Evolutionary conservation across 2,113 vertebrate species (phyloP).

Genomic region (Sander lucioperca): DNA sequence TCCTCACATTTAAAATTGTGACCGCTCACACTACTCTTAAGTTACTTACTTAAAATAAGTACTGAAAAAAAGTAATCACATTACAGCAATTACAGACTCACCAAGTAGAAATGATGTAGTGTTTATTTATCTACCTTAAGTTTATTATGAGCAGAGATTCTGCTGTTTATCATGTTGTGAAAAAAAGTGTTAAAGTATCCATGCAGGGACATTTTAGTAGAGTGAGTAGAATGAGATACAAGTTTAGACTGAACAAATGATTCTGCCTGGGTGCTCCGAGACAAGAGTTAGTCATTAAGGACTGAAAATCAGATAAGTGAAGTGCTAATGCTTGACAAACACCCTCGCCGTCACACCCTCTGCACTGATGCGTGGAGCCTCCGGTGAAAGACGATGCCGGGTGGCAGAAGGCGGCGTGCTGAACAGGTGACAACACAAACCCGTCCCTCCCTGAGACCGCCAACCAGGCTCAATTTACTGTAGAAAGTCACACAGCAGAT

Average conservation of each 20-base stretch:
- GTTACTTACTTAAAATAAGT: background rate
- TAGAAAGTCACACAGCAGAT: slow-evolving; percentile 81
- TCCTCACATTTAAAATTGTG: no score
- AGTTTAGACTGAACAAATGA: slow-evolving; percentile 26
- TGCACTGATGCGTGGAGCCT: background rate
- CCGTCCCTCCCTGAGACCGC: slow-evolving; percentile 49
- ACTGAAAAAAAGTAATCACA: background rate
- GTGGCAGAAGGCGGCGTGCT: slow-evolving; percentile 68
- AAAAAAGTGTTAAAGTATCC: background rate
- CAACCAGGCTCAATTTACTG: slow-evolving; percentile 75
- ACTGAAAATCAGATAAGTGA: slow-evolving; percentile 61
- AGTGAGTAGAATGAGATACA: background rate
- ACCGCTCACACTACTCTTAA: background rate
- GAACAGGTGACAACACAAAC: slow-evolving; percentile 77
- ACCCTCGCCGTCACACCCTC: slow-evolving; percentile 48
- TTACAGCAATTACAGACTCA: background rate
- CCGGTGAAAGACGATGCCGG: slow-evolving; percentile 69
- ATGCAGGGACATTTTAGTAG: background rate
- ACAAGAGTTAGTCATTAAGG: slow-evolving; percentile 49
- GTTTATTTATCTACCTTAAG: background rate
- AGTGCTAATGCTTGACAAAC: slow-evolving; percentile 60
- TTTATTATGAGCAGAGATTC: background rate
- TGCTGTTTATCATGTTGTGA: background rate
- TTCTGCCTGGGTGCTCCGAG: background rate
- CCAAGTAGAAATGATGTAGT: background rate